Evolutionary conservation across 2,888 invertebrate genomes (phyloP), one percentile per base, ranked within the genome.

Genomic region (Drosophila falleni): DNA sequence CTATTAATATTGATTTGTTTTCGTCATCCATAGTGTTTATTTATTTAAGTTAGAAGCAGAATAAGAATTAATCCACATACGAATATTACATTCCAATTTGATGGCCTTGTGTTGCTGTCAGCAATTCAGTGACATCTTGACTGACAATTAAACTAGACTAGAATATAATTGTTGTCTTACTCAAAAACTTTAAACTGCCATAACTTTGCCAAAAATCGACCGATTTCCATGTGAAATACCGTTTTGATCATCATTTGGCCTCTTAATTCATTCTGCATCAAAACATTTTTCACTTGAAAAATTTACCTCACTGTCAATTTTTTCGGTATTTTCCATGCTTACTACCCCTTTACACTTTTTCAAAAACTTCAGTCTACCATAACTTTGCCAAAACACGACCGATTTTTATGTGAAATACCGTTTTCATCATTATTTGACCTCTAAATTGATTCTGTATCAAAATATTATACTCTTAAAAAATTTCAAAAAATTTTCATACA

Each of bases 1-100:
- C 19, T 29, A 26, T 54, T 46, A 37, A 39, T 47, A 35, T 37
- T 16, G 35, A 35, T 29, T 35, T 35, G 46, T 5, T 46, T 35
- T 44, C 5, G 33, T 11, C 23, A 35, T 56, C 5, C 23, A 55
- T 44, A 47, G 3, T 56, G 44, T 16, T 23, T n/a, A 13, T 44
- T 33, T 44, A 42, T 55, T 55, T 3, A 31, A 54, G 26, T 51
- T 19, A 23, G 15, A 23, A n/a, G 41, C 8, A 5, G 39, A 13
- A 41, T 54, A 10, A 5, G 26, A 54, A 42, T 33, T 29, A 31
- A 33, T n/a, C n/a, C n/a, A n/a, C n/a, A n/a, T n/a, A n/a, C n/a
- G n/a, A n/a, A n/a, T 31, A n/a, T 31, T 33, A 35, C 5, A 44
- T 16, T 41, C 4, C n/a, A 35, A 15, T 37, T 26, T 3, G 41